Evolutionary conservation across 2,797 vertebrate genomes (phyloP).

Genomic region (Melanotaenia trifasciata): DNA sequence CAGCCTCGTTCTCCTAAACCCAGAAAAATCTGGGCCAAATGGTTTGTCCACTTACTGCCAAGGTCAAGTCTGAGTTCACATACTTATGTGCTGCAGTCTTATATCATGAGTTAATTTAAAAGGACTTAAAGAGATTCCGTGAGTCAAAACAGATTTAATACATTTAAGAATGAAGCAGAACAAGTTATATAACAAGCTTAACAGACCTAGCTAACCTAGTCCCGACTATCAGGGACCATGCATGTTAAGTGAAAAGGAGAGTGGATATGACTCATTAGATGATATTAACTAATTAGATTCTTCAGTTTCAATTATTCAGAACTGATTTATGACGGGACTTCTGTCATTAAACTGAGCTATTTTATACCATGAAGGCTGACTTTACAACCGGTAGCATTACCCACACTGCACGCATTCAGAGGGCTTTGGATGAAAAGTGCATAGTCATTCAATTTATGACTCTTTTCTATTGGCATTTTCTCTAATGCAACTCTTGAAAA

Average conservation of each 20-base stretch:
- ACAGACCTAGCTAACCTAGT: slow-evolving; percentile 16
- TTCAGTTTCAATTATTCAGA: neutral
- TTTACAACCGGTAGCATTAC: neutral
- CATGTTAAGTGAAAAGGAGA: neutral
- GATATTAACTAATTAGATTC: neutral
- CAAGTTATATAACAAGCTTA: slow-evolving; percentile 43
- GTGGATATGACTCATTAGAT: neutral
- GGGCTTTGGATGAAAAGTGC: too few species aligned
- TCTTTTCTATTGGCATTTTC: neutral
- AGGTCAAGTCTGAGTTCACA: neutral
- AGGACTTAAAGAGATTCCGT: neutral
- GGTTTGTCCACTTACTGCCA: neutral
- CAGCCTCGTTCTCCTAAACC: too few species aligned
- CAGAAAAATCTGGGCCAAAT: neutral
- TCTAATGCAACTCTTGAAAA: neutral
- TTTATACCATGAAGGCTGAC: neutral
- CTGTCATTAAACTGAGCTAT: neutral
- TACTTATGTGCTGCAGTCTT: neutral
- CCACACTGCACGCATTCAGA: too few species aligned
- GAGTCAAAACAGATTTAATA: slow-evolving; percentile 17
- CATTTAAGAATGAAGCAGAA: slow-evolving; percentile 10
- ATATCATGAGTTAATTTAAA: neutral
- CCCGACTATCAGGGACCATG: neutral
- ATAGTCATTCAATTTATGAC: too few species aligned
- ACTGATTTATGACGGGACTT: neutral